Evolutionary conservation across 2,888 invertebrate genomes (phyloP).

Genomic region (Ctenicera cuprea): DNA sequence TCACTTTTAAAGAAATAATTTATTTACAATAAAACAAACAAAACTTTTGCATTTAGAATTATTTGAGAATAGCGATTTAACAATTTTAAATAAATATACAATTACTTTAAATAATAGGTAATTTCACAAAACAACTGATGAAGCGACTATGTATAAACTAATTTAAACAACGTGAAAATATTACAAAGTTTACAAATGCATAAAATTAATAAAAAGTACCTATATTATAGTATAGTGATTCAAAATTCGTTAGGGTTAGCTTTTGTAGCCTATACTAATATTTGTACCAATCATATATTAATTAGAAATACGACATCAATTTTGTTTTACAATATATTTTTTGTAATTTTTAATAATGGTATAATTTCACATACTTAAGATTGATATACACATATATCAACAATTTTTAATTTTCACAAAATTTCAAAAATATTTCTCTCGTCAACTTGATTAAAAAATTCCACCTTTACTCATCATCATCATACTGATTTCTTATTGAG

Average conservation of each 20-base stretch:
- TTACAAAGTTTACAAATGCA: conserved; percentile 50
- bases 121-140: conserved; percentile 45
- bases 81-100: conserved; percentile 51
- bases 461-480: conserved; percentile 7
- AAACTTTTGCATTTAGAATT: conserved; percentile 45
- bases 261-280: conserved; percentile 44
- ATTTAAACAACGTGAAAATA: conserved; percentile 46
- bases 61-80: conserved; percentile 44
- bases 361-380: conserved; percentile 38
- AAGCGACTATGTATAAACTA: conserved; percentile 42
- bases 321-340: conserved; percentile 34
- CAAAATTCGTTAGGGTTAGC: conserved; percentile 42
- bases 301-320: conserved; percentile 44
- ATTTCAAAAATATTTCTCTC: conserved; percentile 43
- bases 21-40: conserved; percentile 52
- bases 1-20: conserved; percentile 49
- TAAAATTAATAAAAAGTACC: conserved; percentile 43
- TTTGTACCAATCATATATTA: conserved; percentile 51
- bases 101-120: conserved; percentile 39
- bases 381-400: conserved; percentile 29
- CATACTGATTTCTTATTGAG: conserved; percentile 23
- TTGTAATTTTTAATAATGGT: conserved; percentile 40
- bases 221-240: conserved; percentile 32
- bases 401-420: conserved; percentile 27
- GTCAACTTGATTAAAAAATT: conserved; percentile 37